Base-by-base conservation (phyloP, 2,888 invertebrate genomes). In the Andrena minutula region DNA sequence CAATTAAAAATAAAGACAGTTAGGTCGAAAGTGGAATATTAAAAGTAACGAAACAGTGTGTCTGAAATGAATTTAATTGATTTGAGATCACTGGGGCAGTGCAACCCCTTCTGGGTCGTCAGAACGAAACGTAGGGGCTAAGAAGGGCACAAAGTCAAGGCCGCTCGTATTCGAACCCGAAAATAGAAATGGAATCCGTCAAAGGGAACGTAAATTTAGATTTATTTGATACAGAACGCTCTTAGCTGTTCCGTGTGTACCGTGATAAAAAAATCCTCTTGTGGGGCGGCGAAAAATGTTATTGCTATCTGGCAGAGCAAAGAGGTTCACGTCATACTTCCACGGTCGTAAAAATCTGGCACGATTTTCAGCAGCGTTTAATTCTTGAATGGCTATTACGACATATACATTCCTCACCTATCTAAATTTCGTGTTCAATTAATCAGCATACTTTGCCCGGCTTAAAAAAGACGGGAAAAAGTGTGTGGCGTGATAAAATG, bases 131-230 rank as follows among this genome's bases (percentile, higher is more conserved):
- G 41, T 10, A 10, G 26, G 35, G 26, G 65, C 53, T 49, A 65
- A 56, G n/a, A 63, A 51, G 75, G 72, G 63, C 72, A 77, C 80
- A 83, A 83, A 83, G 83, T 84, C 83, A 84, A 84, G 83, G 84
- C 75, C 84, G 51, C 51, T 20, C 35, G 80, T 63, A 64, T 61
- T 75, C 60, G 35, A 68, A 61, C 63, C 60, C 66, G 79, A 41
- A 68, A 80, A 78, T 78, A 71, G 78, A 60, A 35, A 23, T 73
- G 60, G 75, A 20, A 47, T 30, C 8, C 75, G 72, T 79, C 69
- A 65, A 78, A 82, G 53, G 61, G 78, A 51, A 26, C 47, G 65
- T 77, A 83, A 83, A 84, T 83, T 77, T 84, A 79, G 84, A 84
- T 64, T 69, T 72, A 68, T 60, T 28, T 47, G 75, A 65, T 75